A percentile compares a stretch with the other conserved stretches of the same genome.
Evolutionary conservation across 53 echinoderm and acorn worm species (phyloP).

Genomic region (Luidia sarsii): DNA sequence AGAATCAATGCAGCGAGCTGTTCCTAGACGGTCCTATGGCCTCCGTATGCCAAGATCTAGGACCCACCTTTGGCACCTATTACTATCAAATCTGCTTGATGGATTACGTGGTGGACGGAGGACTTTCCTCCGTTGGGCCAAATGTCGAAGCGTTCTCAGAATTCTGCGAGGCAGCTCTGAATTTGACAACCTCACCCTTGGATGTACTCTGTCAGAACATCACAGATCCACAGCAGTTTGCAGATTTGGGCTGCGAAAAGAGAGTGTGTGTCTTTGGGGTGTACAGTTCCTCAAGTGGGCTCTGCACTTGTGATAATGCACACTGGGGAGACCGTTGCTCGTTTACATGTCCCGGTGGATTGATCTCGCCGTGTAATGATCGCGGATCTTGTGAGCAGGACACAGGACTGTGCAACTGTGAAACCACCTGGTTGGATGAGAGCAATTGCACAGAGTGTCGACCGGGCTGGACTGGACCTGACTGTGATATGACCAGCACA

Average conservation of each 20-base stretch:
- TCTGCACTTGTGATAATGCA: conserved; percentile 70
- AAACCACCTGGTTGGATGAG: conserved; percentile 68
- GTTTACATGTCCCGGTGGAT: conserved; percentile 73
- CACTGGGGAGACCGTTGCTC: conserved; percentile 77
- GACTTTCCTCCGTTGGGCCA: conserved; percentile 16
- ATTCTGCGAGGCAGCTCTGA: conserved; percentile 68
- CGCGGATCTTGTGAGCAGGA: conserved; percentile 71
- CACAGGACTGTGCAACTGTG: conserved; percentile 77
- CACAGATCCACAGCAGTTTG: conserved; percentile 55
- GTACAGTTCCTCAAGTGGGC: conserved; percentile 41
- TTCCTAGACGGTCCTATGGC: conserved; percentile 58
- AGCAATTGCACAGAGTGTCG: conserved; percentile 81
- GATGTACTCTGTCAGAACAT: conserved; percentile 59
- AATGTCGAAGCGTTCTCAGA: conserved; percentile 58
- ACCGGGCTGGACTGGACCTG: conserved; percentile 73
- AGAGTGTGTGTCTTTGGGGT: conserved; percentile 69
- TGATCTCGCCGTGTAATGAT: conserved; percentile 72
- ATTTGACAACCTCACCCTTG: conserved; percentile 51
- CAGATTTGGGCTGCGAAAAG: conserved; percentile 72
- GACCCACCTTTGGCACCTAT: conserved; percentile 58
- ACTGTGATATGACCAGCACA: conserved; percentile 63
- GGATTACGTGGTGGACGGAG: conserved; percentile 53
- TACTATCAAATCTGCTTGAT: conserved; percentile 76
- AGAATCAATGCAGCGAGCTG: conserved; percentile 54
- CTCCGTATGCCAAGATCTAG: conserved; percentile 62